Base-by-base conservation (phyloP, 2,888 invertebrate species). In the Ectemnius lituratus region DNA sequence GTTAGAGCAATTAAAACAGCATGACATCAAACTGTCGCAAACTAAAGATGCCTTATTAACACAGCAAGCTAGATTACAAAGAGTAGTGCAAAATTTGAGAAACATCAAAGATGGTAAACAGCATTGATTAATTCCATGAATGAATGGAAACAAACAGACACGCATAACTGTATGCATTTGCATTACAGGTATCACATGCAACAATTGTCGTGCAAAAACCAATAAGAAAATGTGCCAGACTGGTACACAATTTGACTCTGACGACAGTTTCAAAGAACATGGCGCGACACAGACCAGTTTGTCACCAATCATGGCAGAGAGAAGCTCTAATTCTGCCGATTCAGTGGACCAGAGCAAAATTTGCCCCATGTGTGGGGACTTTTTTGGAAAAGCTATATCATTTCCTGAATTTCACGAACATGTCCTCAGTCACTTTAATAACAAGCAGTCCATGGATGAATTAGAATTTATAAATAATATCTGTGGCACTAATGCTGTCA, bases 321-420 rank as follows among this genome's bases (percentile, higher is more conserved):
- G 4, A 37, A 37, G 11, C 2, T 63, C 78, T 27, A 81, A 79
- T 75, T 81, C 90, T 1, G 76, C 88, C 14, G 88, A 91, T 23
- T 84, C 78, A 64, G 56, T 63, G 14, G 89, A 90, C 62, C 82
- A 88, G 79, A 92, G 92, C 80, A 94, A 94, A 89, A 94, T 95
- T 65, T 96, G 96, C 84, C 96, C 96, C 0, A 93, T 96, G 91
- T 96, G 96, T 90, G 94, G 94, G 11, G 92, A 92, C 88, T 91
- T 92, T 78, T 96, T 94, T 86, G 91, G 91, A 59, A 92, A 92
- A 86, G 91, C 93, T 68, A 88, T 92, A 13, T 88, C 92, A 23
- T 95, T 96, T 88, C 91, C 92, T 28, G 92, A 93, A 61, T 96
- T 96, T 86, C 94, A 95, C 78, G 92, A 94, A 71, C 96, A 97